phyloP scores from a whole-genome alignment of 1,140 invertebrate species.

The Drosophila aff. region DNA sequence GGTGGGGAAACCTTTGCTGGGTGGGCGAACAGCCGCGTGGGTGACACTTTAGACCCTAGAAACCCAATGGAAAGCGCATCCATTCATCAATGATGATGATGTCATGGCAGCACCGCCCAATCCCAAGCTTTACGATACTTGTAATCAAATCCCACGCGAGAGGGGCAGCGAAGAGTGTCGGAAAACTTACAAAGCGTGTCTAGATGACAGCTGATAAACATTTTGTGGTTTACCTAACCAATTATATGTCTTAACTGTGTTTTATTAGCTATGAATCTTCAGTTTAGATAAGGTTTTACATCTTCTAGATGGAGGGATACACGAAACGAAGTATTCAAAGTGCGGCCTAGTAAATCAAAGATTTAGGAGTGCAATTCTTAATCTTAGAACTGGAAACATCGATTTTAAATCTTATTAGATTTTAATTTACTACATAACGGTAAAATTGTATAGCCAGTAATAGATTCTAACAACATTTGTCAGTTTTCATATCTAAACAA shows the following conservation, averaged over 20 bases:
- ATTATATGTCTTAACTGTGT: conserved; percentile 9
- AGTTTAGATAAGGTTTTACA: not conserved
- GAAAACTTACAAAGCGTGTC: conserved; percentile 12
- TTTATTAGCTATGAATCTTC: not conserved
- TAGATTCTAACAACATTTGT: not conserved
- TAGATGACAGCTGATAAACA: conserved; percentile 16
- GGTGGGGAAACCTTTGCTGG: conserved; percentile 29
- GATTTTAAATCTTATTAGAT: not conserved
- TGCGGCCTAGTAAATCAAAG: not conserved
- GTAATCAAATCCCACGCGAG: conserved; percentile 14
- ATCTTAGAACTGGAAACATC: not conserved
- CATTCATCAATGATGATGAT: conserved; percentile 54
- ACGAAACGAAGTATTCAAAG: not conserved
- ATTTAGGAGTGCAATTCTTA: not conserved
- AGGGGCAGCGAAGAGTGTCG: not conserved
- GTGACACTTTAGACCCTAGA: too few species aligned
- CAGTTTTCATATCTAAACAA: not conserved
- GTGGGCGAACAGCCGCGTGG: conserved; percentile 26
- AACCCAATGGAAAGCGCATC: conserved; percentile 19
- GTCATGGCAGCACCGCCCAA: conserved; percentile 38
- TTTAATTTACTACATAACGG: not conserved
- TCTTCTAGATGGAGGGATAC: not conserved
- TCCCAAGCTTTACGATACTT: not conserved
- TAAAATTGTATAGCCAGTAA: not conserved
- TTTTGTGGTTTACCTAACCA: not conserved